Evolutionary conservation across 2,888 invertebrate species (phyloP).

Genomic region (Ormyrus thymus): DNA sequence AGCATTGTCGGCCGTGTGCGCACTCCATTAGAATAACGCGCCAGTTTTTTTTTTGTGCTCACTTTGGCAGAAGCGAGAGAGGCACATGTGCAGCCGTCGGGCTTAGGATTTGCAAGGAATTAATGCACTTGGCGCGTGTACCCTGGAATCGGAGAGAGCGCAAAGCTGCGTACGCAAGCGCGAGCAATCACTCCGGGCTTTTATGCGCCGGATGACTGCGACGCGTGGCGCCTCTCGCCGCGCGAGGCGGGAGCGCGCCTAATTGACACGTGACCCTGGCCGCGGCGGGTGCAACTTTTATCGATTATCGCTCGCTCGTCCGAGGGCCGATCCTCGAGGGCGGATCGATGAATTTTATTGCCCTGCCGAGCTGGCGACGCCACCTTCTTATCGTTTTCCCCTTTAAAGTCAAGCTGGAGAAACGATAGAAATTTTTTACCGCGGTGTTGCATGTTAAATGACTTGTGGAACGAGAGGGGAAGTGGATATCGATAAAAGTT

Average conservation of each 20-base stretch:
- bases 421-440: too few relatives aligned
- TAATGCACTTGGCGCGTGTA: constrained; percentile 41
- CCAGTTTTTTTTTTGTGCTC: constrained; percentile 23
- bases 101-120: constrained; percentile 44
- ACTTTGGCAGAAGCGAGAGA: constrained; percentile 1
- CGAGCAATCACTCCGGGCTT: constrained; percentile 36
- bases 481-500: constrained; percentile 21
- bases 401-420: too few relatives aligned
- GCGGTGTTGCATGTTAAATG: too few relatives aligned
- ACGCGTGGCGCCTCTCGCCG: constrained; percentile 36
- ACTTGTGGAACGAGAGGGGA: neutral
- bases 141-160: neutral
- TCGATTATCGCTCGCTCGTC: constrained; percentile 14
- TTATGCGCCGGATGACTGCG: constrained; percentile 48
- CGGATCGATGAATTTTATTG: neutral
- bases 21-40: constrained; percentile 47
- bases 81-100: constrained; percentile 11
- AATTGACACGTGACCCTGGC: constrained; percentile 47
- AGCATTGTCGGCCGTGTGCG: constrained; percentile 37
- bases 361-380: neutral
- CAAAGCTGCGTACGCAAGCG: neutral
- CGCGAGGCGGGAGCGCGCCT: neutral
- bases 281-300: neutral
- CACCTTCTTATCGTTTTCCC: too few relatives aligned
- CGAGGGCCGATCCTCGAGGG: constrained; percentile 11